Percentiles rank a stretch among this genome's conserved stretches.
phyloP scores from a whole-genome alignment of 2,113 vertebrate species.

The Eolophus roseicapilla region DNA sequence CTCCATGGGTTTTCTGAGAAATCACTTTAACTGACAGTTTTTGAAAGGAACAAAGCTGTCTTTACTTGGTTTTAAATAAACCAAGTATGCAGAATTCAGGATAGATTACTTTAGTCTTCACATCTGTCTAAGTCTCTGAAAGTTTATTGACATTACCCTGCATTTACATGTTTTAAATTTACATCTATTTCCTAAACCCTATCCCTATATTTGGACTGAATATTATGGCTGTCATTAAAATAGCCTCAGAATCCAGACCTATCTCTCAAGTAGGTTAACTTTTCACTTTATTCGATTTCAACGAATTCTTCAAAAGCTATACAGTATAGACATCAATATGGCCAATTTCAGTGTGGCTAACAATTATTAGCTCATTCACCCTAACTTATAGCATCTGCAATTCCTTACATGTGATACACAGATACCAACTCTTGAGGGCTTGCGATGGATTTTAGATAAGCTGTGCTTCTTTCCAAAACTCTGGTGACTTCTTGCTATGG shows the following conservation, averaged over 20 bases:
- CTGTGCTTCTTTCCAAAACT: not conserved
- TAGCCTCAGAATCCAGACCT: not conserved
- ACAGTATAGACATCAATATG: not conserved
- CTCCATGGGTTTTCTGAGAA: not conserved
- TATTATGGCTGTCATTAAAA: not conserved
- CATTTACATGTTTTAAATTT: not conserved
- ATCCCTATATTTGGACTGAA: not conserved
- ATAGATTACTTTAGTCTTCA: not conserved
- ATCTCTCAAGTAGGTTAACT: not conserved
- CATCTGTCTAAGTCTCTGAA: not conserved
- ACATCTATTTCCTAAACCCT: not conserved
- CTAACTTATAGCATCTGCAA: not conserved
- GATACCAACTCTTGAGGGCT: not conserved
- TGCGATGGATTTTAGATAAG: not conserved
- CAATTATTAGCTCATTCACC: not conserved
- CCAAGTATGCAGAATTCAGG: not conserved
- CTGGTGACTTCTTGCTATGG: not conserved
- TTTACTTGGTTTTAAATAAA: not conserved
- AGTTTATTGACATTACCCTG: not conserved
- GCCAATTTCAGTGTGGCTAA: not conserved
- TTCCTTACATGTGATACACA: not conserved
- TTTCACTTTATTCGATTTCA: not conserved
- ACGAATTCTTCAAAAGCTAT: not conserved
- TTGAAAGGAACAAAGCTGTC: not conserved
- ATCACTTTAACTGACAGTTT: not conserved